phyloP scores from a whole-genome alignment of 2,888 invertebrate genomes.

The Phaedon cochleariae region DNA sequence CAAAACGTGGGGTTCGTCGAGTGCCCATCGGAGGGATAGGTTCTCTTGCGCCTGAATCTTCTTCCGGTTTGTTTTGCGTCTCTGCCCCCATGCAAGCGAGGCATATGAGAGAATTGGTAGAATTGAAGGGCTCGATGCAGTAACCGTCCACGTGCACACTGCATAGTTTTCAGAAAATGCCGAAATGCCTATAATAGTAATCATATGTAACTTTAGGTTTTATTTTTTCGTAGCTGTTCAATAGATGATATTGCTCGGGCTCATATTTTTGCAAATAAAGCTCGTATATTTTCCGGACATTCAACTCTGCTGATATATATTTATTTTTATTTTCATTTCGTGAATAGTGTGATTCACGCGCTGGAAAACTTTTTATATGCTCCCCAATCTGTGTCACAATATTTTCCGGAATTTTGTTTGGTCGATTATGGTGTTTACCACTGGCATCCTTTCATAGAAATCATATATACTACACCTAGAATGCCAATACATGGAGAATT shows the following conservation, averaged over 20 bases:
- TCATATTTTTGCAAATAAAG: slow-evolving; percentile 27
- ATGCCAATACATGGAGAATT: too few relatives aligned
- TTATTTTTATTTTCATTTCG: slow-evolving; percentile 23
- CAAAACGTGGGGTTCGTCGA: too few relatives aligned
- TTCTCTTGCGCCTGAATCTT: too few relatives aligned
- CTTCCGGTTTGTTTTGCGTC: too few relatives aligned
- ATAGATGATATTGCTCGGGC: slow-evolving; percentile 6
- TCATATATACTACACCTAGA: too few relatives aligned
- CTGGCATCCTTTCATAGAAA: neutral
- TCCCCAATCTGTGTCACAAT: slow-evolving; percentile 24
- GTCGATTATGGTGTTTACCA: slow-evolving; percentile 14
- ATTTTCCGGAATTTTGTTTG: slow-evolving; percentile 14
- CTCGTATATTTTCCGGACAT: slow-evolving; percentile 22
- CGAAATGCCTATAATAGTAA: slow-evolving; percentile 22
- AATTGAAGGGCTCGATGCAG: too few relatives aligned
- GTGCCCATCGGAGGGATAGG: too few relatives aligned
- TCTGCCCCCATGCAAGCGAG: too few relatives aligned
- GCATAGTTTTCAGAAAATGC: slow-evolving; percentile 25
- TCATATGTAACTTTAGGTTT: slow-evolving; percentile 26
- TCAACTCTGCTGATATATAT: slow-evolving; percentile 25
- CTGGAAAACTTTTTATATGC: slow-evolving; percentile 28
- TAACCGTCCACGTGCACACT: neutral
- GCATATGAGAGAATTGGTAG: too few relatives aligned
- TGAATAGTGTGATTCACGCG: slow-evolving; percentile 21
- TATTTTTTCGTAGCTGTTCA: slow-evolving; percentile 10